phyloP scores from a whole-genome alignment of 2,113 vertebrate genomes.

The Arothron firmamentum region DNA sequence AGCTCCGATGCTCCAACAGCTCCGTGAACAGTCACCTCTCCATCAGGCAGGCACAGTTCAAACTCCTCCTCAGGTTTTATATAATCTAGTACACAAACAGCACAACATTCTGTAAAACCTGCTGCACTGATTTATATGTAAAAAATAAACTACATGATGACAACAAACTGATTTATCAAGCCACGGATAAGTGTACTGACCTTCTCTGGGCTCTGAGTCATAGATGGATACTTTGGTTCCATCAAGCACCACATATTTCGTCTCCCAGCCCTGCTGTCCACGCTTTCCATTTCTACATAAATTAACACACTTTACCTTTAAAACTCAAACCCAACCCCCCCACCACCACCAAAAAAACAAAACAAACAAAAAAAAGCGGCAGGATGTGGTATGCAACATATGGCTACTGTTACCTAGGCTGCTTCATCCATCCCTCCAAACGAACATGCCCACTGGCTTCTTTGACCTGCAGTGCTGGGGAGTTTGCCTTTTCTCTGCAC shows the following conservation, averaged over 20 bases:
- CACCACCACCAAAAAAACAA: not conserved
- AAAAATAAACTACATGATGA: not conserved
- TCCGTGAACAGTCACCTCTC: slow-evolving; percentile 94
- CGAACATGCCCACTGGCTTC: slow-evolving; percentile 86
- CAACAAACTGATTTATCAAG: not conserved
- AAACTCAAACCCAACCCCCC: not conserved
- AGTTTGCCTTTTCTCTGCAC: slow-evolving; percentile 93
- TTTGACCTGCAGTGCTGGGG: slow-evolving; percentile 89
- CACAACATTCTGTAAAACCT: slow-evolving; percentile 1
- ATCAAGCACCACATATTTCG: slow-evolving; percentile 94
- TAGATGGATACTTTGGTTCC: slow-evolving; percentile 94
- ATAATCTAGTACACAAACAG: slow-evolving; percentile 70
- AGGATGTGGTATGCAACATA: not conserved
- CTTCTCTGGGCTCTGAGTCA: slow-evolving; percentile 92
- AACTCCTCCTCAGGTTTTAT: slow-evolving; percentile 91
- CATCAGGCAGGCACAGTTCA: slow-evolving; percentile 95
- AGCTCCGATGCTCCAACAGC: slow-evolving; percentile 95
- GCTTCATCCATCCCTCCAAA: slow-evolving; percentile 98
- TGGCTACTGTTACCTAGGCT: slow-evolving; percentile 82
- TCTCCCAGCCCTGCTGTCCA: slow-evolving; percentile 95
- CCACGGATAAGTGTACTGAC: slow-evolving; percentile 65
- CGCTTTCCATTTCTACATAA: slow-evolving; percentile 88
- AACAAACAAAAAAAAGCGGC: not conserved
- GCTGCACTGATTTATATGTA: not conserved
- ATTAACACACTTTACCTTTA: slow-evolving; percentile 3